A percentile compares a stretch with the other conserved stretches of the same genome.
Conservation (phyloP, 2,797 vertebrate species). For the Notamacropus eugenii region DNA sequence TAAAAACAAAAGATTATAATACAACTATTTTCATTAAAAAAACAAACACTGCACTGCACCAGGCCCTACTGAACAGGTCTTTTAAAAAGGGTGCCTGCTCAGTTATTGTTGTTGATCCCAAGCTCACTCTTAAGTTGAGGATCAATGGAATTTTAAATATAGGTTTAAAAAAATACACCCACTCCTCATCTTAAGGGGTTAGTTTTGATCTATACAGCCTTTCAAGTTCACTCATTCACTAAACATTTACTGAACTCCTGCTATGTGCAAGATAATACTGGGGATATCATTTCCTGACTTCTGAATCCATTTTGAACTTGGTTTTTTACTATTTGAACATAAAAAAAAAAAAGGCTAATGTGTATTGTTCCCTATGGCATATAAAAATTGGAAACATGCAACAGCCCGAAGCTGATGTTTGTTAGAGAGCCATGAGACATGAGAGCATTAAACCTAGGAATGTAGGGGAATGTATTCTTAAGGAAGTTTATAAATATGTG, state of each 20-base stretch:
- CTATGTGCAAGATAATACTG: neutral
- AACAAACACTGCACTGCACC: neutral
- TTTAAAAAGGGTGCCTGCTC: neutral
- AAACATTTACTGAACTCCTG: neutral
- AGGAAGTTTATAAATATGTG: neutral
- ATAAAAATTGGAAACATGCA: neutral
- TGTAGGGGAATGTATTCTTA: neutral
- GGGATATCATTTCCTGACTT: neutral
- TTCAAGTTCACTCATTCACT: neutral
- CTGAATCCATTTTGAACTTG: neutral
- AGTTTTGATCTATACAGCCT: neutral
- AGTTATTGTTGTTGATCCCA: neutral
- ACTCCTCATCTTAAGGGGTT: neutral
- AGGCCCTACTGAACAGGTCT: neutral
- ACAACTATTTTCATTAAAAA: neutral
- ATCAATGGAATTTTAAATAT: neutral
- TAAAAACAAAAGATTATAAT: neutral
- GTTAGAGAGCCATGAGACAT: neutral
- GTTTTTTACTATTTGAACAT: neutral
- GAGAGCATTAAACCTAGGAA: neutral
- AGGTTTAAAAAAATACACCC: neutral
- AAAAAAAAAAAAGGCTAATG: neutral
- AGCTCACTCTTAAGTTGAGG: neutral
- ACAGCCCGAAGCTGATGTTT: neutral
- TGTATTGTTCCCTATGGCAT: neutral